Evolutionary conservation across 2,113 vertebrate genomes (phyloP).

Genomic region (Lophius piscatorius): DNA sequence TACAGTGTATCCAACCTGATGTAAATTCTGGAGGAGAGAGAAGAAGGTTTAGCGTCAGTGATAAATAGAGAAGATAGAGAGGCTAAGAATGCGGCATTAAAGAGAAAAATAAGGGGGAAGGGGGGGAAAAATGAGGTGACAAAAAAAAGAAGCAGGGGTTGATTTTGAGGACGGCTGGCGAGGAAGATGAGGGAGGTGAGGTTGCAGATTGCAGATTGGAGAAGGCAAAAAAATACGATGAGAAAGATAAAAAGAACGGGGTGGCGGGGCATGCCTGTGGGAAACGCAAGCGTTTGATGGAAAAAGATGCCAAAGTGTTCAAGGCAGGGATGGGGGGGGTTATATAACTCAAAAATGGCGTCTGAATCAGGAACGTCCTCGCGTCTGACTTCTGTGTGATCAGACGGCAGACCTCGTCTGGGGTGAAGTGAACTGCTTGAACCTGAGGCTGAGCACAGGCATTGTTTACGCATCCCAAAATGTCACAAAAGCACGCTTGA

Average conservation of each 20-base stretch:
- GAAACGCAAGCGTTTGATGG: conserved; percentile 55
- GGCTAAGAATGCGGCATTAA: too few relatives aligned
- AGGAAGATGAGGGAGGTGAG: neutral
- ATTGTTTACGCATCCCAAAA: conserved; percentile 27
- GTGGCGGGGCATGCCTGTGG: conserved; percentile 32
- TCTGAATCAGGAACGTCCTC: conserved; percentile 32
- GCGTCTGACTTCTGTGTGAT: conserved; percentile 44
- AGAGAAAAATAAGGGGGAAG: too few relatives aligned
- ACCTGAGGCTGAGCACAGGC: too few relatives aligned
- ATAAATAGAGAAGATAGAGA: too few relatives aligned
- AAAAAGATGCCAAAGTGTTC: conserved; percentile 52
- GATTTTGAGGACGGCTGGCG: neutral
- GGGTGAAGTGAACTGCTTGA: too few relatives aligned
- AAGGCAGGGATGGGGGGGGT: conserved; percentile 16
- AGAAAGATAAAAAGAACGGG: conserved; percentile 51
- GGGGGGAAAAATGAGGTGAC: conserved; percentile 15
- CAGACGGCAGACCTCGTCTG: too few relatives aligned
- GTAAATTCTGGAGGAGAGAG: too few relatives aligned
- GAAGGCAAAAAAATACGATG: conserved; percentile 52
- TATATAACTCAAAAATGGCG: conserved; percentile 65
- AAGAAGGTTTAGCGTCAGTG: too few relatives aligned
- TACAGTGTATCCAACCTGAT: too few relatives aligned
- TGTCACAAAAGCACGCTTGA: conserved; percentile 10
- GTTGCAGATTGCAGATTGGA: conserved; percentile 6
- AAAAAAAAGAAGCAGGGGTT: conserved; percentile 22